Conservation (phyloP, 2,113 vertebrate genomes). For the Chloroceryle aenea region DNA sequence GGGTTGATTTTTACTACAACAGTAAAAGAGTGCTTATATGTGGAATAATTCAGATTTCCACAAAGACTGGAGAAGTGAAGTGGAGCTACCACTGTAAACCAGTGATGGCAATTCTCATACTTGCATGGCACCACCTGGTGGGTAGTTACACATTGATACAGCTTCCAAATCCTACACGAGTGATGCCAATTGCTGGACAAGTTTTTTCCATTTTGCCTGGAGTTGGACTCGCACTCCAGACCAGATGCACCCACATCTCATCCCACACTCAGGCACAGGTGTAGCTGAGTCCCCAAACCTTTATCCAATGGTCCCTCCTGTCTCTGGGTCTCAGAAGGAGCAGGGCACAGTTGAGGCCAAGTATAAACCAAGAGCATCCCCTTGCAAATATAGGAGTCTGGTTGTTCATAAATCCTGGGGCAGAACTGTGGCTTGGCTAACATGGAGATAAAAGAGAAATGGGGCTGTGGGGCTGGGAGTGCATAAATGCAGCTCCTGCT, state of each 20-base stretch:
- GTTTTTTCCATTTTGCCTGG: not conserved
- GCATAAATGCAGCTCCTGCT: not conserved
- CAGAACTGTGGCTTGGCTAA: not conserved
- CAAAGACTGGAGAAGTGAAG: rapidly evolving
- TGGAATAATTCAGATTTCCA: not conserved
- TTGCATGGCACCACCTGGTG: not conserved
- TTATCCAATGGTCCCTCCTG: rapidly evolving
- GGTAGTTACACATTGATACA: not conserved
- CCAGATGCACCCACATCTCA: not conserved
- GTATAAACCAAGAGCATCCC: not conserved
- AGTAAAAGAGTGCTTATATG: not conserved
- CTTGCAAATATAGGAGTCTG: not conserved
- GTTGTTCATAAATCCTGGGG: not conserved
- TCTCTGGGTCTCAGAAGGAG: not conserved
- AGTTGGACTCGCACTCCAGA: rapidly evolving
- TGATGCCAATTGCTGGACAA: not conserved
- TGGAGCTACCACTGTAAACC: rapidly evolving
- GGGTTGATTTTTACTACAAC: not conserved
- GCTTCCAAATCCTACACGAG: not conserved
- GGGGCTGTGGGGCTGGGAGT: not conserved
- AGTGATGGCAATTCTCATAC: not conserved
- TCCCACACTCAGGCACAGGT: not conserved
- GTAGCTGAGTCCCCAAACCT: rapidly evolving
- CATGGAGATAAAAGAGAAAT: not conserved
- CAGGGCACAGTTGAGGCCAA: not conserved